Percentiles rank a stretch among this genome's conserved stretches.
Conservation (phyloP, 2,888 invertebrate species). For the Cheilosia scutellata region DNA sequence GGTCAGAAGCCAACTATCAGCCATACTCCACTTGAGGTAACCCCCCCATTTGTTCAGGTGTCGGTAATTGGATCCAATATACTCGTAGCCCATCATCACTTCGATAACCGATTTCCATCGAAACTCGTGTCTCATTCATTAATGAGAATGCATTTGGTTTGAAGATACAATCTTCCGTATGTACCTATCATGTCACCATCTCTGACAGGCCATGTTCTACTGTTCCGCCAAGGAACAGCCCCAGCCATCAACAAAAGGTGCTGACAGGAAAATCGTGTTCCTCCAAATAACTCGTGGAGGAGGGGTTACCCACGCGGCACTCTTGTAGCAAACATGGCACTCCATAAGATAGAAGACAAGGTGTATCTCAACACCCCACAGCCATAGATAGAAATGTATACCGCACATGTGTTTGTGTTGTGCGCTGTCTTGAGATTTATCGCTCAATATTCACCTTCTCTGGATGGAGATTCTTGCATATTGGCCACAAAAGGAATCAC, state of each 20-base stretch:
- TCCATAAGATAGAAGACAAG: constrained; percentile 43
- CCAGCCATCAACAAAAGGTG: constrained; percentile 31
- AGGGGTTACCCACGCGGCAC: constrained; percentile 42
- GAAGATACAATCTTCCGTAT: constrained; percentile 19
- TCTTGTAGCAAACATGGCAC: constrained; percentile 20
- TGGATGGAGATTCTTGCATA: constrained; percentile 47
- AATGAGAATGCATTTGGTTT: constrained; percentile 46
- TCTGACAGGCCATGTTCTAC: constrained; percentile 66
- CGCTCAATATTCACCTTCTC: constrained; percentile 72
- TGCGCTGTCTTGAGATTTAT: constrained; percentile 64
- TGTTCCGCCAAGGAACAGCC: constrained; percentile 28
- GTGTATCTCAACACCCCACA: constrained; percentile 24
- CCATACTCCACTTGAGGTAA: too few species aligned
- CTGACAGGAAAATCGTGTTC: constrained; percentile 75
- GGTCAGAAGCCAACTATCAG: constrained; percentile 52
- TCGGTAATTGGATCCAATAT: constrained; percentile 59
- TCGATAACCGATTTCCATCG: constrained; percentile 8
- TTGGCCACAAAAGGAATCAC: constrained; percentile 54
- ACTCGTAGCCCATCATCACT: constrained; percentile 17
- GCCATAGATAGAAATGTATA: constrained; percentile 11
- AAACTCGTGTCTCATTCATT: constrained; percentile 50
- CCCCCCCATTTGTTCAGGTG: constrained; percentile 45
- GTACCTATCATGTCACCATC: constrained; percentile 72
- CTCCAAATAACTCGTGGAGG: constrained; percentile 52
- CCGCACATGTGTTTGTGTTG: background rate